A percentile compares a stretch with the other conserved stretches of the same genome.
phyloP scores from a whole-genome alignment of 2,797 vertebrate genomes.

The Sebastes oblongus region DNA sequence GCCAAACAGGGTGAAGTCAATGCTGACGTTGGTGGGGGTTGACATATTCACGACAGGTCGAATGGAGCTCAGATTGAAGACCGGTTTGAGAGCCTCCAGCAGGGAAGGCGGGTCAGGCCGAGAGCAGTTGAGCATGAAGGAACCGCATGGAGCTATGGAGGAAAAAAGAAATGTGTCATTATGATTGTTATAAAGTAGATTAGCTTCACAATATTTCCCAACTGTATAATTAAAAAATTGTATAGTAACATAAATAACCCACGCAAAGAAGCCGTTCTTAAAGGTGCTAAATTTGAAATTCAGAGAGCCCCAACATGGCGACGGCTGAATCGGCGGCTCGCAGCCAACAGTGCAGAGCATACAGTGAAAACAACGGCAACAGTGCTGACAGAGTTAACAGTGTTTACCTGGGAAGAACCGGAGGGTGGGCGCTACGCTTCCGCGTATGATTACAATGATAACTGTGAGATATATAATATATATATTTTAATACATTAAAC shows the following conservation, averaged over 20 bases:
- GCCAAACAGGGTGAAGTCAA: conserved; percentile 67
- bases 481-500: neutral
- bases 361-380: too few species aligned
- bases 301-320: too few species aligned
- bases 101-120: conserved; percentile 37
- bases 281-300: too few species aligned
- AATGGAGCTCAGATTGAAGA: conserved; percentile 66
- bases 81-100: conserved; percentile 41
- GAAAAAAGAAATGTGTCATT: neutral
- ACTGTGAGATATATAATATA: neutral
- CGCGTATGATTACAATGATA: neutral
- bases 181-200: neutral
- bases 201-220: neutral
- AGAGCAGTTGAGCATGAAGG: conserved; percentile 50
- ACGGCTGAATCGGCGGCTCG: too few species aligned
- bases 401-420: too few species aligned
- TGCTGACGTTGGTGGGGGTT: conserved; percentile 51
- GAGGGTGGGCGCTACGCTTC: too few species aligned
- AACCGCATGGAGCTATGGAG: conserved; percentile 22
- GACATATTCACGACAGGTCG: conserved; percentile 58
- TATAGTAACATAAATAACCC: neutral
- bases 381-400: too few species aligned
- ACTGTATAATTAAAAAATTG: neutral
- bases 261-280: neutral
- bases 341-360: too few species aligned